A percentile compares a stretch with the other conserved stretches of the same genome.
Evolutionary conservation across 2,797 vertebrate species (phyloP).

Genomic region (Neomorphus geoffroyi): DNA sequence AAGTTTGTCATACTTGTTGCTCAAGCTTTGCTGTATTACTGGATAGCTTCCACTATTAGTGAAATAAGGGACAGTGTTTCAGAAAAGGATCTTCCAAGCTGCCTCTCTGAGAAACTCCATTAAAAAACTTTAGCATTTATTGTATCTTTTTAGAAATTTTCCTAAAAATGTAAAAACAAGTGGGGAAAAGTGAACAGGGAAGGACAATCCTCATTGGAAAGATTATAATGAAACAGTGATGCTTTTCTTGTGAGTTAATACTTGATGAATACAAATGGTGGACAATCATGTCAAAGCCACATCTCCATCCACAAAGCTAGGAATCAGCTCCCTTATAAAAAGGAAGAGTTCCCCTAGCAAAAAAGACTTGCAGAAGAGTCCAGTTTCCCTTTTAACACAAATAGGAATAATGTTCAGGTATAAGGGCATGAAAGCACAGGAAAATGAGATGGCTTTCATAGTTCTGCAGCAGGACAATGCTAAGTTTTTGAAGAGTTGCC

Average conservation of each 20-base stretch:
- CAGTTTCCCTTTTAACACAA: not conserved
- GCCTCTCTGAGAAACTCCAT: not conserved
- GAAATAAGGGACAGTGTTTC: not conserved
- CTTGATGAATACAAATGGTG: not conserved
- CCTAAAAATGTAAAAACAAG: not conserved
- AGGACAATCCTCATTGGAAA: not conserved
- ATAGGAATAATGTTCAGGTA: not conserved
- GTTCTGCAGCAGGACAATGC: not conserved
- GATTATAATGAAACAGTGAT: not conserved
- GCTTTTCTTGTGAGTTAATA: not conserved
- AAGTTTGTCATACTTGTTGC: not conserved
- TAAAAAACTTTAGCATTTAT: not conserved
- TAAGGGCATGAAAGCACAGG: not conserved
- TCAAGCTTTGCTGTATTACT: constrained; percentile 16
- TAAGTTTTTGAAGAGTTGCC: not conserved
- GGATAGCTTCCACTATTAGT: not conserved
- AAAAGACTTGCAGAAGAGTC: not conserved
- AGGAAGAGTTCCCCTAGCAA: not conserved
- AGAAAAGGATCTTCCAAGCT: not conserved
- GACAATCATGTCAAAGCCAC: rapidly evolving
- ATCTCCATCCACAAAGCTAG: not conserved
- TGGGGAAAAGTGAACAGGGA: not conserved
- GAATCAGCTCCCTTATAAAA: not conserved
- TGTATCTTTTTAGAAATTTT: not conserved
- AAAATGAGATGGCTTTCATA: not conserved